phyloP scores from a whole-genome alignment of 2,888 invertebrate genomes.

The Limnephilus lunatus region DNA sequence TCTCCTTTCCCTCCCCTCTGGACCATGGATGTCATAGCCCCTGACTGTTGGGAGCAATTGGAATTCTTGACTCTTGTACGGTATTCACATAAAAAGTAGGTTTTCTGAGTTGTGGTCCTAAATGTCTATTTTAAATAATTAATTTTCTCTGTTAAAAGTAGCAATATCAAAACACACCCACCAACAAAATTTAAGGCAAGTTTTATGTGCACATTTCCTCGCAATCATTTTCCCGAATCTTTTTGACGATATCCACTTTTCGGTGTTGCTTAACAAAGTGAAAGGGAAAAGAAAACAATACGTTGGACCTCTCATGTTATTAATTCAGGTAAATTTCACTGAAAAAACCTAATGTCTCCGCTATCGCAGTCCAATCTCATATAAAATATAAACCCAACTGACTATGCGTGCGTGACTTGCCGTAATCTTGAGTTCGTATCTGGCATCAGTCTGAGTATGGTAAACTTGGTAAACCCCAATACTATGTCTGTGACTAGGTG shows the following conservation, averaged over 20 bases:
- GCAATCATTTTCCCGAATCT: not conserved
- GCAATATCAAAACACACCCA: too few species aligned
- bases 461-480: not conserved
- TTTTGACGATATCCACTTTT: not conserved
- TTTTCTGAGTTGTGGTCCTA: too few species aligned
- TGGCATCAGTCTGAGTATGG: not conserved
- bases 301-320: not conserved
- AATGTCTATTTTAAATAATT: too few species aligned
- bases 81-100: too few species aligned
- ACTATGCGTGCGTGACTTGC: not conserved
- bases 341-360: not conserved
- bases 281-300: not conserved
- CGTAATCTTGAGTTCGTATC: not conserved
- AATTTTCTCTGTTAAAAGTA: too few species aligned
- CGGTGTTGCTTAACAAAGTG: not conserved
- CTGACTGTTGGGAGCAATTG: too few species aligned
- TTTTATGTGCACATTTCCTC: not conserved
- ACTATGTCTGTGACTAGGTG: not conserved
- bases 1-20: too few species aligned
- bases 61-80: too few species aligned
- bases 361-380: not conserved
- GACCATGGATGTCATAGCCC: too few species aligned
- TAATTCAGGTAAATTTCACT: not conserved
- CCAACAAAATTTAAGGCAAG: too few species aligned
- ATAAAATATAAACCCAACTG: not conserved